phyloP scores from a whole-genome alignment of 2,113 vertebrate genomes.

The Rhagologus leucostigma region DNA sequence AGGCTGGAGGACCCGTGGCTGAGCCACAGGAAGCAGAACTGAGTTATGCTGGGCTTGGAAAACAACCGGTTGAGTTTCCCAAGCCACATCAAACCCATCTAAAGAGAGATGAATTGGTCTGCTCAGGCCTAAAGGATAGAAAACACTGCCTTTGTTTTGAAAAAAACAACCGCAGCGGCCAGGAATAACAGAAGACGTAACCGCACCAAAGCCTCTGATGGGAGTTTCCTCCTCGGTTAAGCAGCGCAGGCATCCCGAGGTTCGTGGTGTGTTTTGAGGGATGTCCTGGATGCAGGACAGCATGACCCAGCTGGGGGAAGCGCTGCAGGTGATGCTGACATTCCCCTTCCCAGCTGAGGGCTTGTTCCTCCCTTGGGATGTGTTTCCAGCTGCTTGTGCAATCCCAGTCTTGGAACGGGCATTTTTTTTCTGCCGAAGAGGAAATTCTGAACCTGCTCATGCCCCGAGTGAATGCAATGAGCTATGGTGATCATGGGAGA shows the following conservation, averaged over 20 bases:
- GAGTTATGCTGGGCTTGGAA: not conserved
- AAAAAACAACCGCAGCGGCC: not conserved
- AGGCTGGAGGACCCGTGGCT: not conserved
- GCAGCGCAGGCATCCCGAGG: not conserved
- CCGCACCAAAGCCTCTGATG: not conserved
- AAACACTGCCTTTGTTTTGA: slow-evolving; percentile 43
- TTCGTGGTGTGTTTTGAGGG: not conserved
- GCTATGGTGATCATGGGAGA: not conserved
- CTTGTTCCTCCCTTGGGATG: not conserved
- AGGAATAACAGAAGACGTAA: slow-evolving; percentile 35
- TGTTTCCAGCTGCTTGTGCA: not conserved
- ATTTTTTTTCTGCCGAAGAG: not conserved
- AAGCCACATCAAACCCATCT: slow-evolving; percentile 44
- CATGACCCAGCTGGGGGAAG: not conserved
- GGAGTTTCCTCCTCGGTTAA: not conserved
- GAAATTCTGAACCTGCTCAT: not conserved
- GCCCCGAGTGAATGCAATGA: not conserved
- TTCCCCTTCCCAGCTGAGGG: not conserved
- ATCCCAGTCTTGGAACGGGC: not conserved
- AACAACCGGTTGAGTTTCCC: not conserved
- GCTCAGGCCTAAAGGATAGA: not conserved
- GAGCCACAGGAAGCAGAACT: not conserved
- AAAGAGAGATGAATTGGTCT: slow-evolving; percentile 33
- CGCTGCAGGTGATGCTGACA: not conserved
- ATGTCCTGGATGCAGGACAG: not conserved